phyloP scores from a whole-genome alignment of 2,888 invertebrate genomes.

The Busseola fusca region DNA sequence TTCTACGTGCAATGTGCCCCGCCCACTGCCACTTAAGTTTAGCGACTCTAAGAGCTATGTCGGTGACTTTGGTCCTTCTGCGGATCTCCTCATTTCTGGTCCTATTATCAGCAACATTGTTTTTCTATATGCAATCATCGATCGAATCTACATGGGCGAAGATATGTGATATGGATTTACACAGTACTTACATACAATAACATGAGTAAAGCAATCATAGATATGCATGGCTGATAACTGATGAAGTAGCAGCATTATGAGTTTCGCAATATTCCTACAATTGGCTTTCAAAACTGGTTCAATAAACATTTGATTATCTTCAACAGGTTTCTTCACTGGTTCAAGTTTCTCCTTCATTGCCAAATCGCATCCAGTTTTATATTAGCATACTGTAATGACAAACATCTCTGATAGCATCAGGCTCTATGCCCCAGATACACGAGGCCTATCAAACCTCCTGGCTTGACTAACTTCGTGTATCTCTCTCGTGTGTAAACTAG shows the following conservation, averaged over 20 bases:
- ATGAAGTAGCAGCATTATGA: slow-evolving; percentile 8
- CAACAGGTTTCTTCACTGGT: slow-evolving; percentile 24
- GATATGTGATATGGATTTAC: slow-evolving; percentile 6
- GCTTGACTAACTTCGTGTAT: neutral
- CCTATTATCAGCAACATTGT: neutral
- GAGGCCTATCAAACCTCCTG: neutral
- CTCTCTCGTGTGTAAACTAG: neutral
- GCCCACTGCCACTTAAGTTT: too few relatives aligned
- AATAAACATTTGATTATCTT: slow-evolving; percentile 35
- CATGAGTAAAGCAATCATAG: slow-evolving; percentile 32
- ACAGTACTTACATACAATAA: slow-evolving; percentile 26
- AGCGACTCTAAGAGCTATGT: too few relatives aligned
- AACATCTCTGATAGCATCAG: slow-evolving; percentile 53
- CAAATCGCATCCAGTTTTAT: slow-evolving; percentile 32
- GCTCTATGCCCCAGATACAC: slow-evolving; percentile 14
- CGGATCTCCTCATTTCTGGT: too few relatives aligned
- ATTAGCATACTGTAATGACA: slow-evolving; percentile 46
- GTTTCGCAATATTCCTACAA: slow-evolving; percentile 23
- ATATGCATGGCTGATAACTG: slow-evolving; percentile 30
- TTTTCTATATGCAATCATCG: neutral
- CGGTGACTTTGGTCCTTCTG: too few relatives aligned
- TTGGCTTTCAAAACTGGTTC: slow-evolving; percentile 17
- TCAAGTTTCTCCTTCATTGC: slow-evolving; percentile 45
- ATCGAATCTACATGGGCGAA: slow-evolving; percentile 3
- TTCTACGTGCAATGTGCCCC: too few relatives aligned